Evolutionary conservation across 2,113 vertebrate species (phyloP).

Genomic region (Pollimyrus isidori): DNA sequence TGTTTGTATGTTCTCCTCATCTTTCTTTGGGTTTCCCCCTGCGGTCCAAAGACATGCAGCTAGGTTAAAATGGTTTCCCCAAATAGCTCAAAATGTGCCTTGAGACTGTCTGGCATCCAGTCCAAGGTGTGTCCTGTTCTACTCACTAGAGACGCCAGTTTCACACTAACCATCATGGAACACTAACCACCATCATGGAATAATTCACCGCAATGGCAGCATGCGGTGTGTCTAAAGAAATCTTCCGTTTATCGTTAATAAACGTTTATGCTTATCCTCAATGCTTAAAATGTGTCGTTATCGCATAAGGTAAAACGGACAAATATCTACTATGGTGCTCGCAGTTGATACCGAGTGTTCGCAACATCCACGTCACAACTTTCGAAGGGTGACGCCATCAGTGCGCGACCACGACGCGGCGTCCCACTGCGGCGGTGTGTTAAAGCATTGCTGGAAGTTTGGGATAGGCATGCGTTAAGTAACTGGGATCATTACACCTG

Average conservation of each 20-base stretch:
- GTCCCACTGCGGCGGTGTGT: background rate
- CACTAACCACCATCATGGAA: background rate
- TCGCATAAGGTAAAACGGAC: background rate
- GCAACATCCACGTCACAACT: background rate
- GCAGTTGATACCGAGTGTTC: background rate
- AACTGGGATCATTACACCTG: background rate
- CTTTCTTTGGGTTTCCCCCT: background rate
- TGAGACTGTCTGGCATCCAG: background rate
- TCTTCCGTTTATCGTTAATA: background rate
- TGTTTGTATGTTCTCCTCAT: background rate
- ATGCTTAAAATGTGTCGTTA: background rate
- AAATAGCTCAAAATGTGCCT: background rate
- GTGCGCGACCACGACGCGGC: background rate
- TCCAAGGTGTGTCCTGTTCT: background rate
- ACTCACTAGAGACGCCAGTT: background rate
- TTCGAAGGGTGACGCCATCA: background rate
- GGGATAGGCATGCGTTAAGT: too few relatives aligned
- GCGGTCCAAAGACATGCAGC: background rate
- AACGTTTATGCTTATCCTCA: background rate
- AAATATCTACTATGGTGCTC: background rate
- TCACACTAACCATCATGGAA: background rate
- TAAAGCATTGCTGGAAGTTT: background rate
- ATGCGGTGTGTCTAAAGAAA: background rate
- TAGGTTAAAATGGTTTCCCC: background rate
- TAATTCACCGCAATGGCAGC: background rate